Conservation (phyloP, 2,113 vertebrate species). For the Callionymus lyra region DNA sequence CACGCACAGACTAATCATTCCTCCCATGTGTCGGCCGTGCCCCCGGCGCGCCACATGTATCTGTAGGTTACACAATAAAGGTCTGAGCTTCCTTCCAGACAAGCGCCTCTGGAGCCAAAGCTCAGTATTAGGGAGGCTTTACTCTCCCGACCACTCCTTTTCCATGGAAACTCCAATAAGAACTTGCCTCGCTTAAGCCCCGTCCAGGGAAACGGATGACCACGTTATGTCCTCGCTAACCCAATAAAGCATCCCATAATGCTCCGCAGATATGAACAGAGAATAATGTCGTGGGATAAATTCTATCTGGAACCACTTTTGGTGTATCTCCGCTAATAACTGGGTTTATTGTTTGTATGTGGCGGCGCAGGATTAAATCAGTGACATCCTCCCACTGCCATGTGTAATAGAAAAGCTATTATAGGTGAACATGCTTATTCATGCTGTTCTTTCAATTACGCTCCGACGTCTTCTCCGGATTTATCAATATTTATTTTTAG, state of each 20-base stretch:
- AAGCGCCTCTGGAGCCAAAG: slow-evolving; percentile 19
- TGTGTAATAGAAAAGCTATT: slow-evolving; percentile 32
- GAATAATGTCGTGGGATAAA: slow-evolving; percentile 11
- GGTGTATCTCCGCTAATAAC: slow-evolving; percentile 39
- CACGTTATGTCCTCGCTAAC: slow-evolving; percentile 32
- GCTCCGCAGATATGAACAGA: slow-evolving; percentile 21
- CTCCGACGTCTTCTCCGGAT: slow-evolving; percentile 26
- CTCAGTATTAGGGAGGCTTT: slow-evolving; percentile 18
- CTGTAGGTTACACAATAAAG: slow-evolving; percentile 24
- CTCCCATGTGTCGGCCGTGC: slow-evolving; percentile 11
- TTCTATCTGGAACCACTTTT: slow-evolving; percentile 28
- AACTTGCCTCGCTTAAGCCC: slow-evolving; percentile 8
- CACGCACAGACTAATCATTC: slow-evolving; percentile 15
- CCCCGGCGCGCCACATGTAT: slow-evolving; percentile 4
- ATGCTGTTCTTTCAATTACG: slow-evolving; percentile 39
- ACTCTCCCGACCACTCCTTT: slow-evolving; percentile 28
- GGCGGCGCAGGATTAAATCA: slow-evolving; percentile 34
- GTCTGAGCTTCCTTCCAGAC: slow-evolving; percentile 11
- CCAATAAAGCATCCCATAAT: slow-evolving; percentile 22
- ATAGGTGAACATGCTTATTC: slow-evolving; percentile 35
- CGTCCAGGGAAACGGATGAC: slow-evolving; percentile 26
- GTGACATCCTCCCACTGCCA: slow-evolving; percentile 37
- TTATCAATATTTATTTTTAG: slow-evolving; percentile 56
- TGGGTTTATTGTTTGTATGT: slow-evolving; percentile 32
- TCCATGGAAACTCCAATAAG: slow-evolving; percentile 46